Evolutionary conservation across 2,797 vertebrate genomes (phyloP), one percentile per base, ranked within the genome.

Genomic region (Mormyrops boulengeri): DNA sequence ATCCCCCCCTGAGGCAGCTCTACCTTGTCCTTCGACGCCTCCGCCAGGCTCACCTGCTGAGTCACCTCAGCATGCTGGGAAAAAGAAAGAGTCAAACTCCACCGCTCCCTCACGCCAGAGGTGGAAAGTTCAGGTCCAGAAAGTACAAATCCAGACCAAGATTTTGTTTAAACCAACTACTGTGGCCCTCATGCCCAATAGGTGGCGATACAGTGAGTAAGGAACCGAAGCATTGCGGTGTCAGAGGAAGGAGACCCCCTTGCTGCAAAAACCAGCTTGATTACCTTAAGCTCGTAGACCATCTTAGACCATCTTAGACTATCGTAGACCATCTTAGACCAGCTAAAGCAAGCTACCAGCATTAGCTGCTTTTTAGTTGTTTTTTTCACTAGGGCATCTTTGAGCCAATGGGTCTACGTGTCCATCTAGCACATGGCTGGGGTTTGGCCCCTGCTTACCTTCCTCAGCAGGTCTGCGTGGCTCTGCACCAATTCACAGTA

Each of bases 401-500:
- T 57, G n/a, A 26, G 57, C 30, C 30, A 73, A 73, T 73, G 30
- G 26, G 66, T 38, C 30, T 14, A 73, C 66, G 26, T 4, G 19
- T 8, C n/a, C 41, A 47, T 47, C 7, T 22, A 22, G 44, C n/a
- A 50, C 8, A 50, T 22, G 3, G 14, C 82, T 49, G 3, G 4
- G 3, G 2, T 84, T 84, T n/a, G 41, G 38, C 12, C 2, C 52
- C 26, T 17, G 60, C 92, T 91, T 92, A 98, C 98, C 97, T 99
- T 99, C 89, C 98, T 97, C 92, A 99, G 95, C 90, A 99, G 96
- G 91, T 98, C 98, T 0, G 98, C 98, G 0, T 99, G 98, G 93
- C 95, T 98, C 96, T 99, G 98, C 89, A 99, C 98, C 92, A 99
- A 95, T 94, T 97, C 98, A 0, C 97, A 97, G 95, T 99, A 99